phyloP scores from a whole-genome alignment of 2,797 vertebrate species.

The Adrianichthys oophorus region DNA sequence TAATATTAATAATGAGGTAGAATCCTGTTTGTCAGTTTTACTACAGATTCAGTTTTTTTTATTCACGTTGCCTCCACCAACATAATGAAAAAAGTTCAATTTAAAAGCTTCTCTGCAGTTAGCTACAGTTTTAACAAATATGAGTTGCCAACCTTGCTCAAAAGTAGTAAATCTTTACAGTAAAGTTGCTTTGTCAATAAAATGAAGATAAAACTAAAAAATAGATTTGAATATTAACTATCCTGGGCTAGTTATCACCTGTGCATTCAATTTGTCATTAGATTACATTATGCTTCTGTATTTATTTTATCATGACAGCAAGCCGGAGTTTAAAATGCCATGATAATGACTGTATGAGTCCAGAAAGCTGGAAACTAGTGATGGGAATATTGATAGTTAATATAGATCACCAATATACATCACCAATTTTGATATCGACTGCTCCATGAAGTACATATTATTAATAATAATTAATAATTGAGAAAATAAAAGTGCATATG shows the following conservation, averaged over 20 bases:
- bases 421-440: no score
- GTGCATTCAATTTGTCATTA: conserved; percentile 63
- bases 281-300: conserved; percentile 39
- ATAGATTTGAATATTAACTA: not conserved
- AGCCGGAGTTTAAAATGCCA: conserved; percentile 43
- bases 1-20: no score
- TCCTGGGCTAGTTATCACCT: conserved; percentile 48
- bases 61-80: not conserved
- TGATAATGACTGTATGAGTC: conserved; percentile 64
- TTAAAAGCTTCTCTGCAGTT: no score
- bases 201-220: conserved; percentile 18
- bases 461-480: no score
- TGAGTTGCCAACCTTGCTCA: not conserved
- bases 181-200: conserved; percentile 26
- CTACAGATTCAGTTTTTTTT: not conserved
- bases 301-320: conserved; percentile 47
- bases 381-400: no score
- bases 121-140: no score
- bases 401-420: no score
- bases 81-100: not conserved
- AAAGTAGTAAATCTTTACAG: conserved; percentile 24
- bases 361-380: conserved; percentile 31
- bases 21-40: not conserved
- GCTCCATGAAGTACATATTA: no score
- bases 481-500: no score